Conservation (phyloP, 2,888 invertebrate genomes). For the Dryomyza anilis region DNA sequence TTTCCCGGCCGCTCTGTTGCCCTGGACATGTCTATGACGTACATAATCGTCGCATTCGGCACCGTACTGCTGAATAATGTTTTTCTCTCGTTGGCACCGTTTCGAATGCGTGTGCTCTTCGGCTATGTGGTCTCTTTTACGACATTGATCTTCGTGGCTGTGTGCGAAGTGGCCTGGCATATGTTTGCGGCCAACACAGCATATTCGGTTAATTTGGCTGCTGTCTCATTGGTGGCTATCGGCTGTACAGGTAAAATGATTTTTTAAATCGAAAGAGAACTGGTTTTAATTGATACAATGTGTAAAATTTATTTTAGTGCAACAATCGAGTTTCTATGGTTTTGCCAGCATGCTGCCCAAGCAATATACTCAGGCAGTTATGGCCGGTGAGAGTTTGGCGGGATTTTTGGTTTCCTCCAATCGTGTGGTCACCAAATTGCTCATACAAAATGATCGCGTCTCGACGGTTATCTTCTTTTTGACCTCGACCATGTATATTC, state of each 20-base stretch:
- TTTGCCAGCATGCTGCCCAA: conserved; percentile 88
- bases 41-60: conserved; percentile 86
- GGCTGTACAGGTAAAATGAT: conserved; percentile 80
- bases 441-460: conserved; percentile 75
- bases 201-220: conserved; percentile 81
- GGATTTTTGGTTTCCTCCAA: conserved; percentile 87
- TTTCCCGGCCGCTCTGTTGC: conserved; percentile 86
- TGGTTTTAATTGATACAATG: too few relatives aligned
- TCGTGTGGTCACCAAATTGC: conserved; percentile 80
- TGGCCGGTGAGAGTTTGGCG: conserved; percentile 89
- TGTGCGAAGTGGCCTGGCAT: conserved; percentile 87
- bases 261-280: too few relatives aligned
- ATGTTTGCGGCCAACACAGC: conserved; percentile 78
- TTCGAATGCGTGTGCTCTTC: conserved; percentile 84
- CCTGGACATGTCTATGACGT: conserved; percentile 91
- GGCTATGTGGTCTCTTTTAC: conserved; percentile 83
- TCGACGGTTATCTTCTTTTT: conserved; percentile 89
- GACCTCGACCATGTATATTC: conserved; percentile 77
- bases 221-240: conserved; percentile 83
- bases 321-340: conserved; percentile 93
- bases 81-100: conserved; percentile 78
- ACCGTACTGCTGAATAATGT: conserved; percentile 87
- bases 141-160: conserved; percentile 81
- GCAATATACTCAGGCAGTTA: conserved; percentile 90
- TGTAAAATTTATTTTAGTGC: too few relatives aligned